Conservation (phyloP, 92 coral and sea anemone species). For the Phenganax subtilis region DNA sequence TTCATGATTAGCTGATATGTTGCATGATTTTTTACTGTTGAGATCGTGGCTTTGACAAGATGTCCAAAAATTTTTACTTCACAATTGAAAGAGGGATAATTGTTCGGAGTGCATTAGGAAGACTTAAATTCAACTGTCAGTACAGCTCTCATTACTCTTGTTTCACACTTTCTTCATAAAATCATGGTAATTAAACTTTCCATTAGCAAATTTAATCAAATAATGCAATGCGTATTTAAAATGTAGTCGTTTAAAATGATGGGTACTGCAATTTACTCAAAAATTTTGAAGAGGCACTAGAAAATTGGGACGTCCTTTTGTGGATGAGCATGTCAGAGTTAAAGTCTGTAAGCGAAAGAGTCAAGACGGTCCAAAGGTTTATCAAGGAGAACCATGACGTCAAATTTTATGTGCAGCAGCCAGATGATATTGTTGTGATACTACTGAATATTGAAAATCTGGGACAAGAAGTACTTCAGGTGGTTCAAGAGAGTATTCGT, state of each 20-base stretch:
- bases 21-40: no score
- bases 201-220: no score
- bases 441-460: constrained; percentile 1
- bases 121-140: no score
- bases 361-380: constrained; percentile 7
- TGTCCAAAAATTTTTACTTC: no score
- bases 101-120: no score
- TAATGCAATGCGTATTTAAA: background rate
- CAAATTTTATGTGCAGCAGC: constrained; percentile 22
- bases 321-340: constrained; percentile 1
- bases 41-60: no score
- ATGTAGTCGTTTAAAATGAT: background rate
- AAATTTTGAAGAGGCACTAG: constrained; percentile 9
- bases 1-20: no score
- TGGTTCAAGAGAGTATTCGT: constrained; percentile 19
- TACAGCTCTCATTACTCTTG: no score
- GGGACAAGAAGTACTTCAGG: constrained; percentile 16
- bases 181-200: no score
- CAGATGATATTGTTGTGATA: constrained; percentile 29
- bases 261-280: background rate
- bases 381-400: constrained; percentile 23
- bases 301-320: background rate
- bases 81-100: no score
- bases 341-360: background rate
- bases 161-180: no score